Base-by-base conservation (phyloP, 2,113 vertebrate genomes). In the Theropithecus gelada region DNA sequence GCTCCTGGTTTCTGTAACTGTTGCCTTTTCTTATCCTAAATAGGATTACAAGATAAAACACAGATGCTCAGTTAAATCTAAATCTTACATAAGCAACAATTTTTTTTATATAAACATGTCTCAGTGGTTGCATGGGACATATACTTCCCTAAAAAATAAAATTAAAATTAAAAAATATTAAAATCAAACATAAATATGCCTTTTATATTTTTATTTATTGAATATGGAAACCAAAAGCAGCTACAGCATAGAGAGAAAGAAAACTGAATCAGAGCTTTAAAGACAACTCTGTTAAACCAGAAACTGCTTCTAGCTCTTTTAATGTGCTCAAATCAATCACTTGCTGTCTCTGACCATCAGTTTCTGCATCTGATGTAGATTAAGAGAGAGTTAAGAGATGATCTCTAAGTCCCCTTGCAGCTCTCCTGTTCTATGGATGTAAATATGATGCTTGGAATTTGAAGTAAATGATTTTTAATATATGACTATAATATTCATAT, bases 331-430 rank as follows among this genome's bases (percentile, higher is more conserved):
- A 6, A 22, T 18, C 11, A 91, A 64, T 55, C 3, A 66, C 18
- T 50, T 23, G 43, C 38, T 32, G 2, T 50, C 17, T 55, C 48
- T 76, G 14, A 8, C 12, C 18, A 32, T 59, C 38, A 30, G 23
- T 61, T 84, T 84, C 66, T 85, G 12, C 32, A 59, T 32, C 2
- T 30, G 17, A 40, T 20, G 3, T 22, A 18, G 14, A 27, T 22
- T 50, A 78, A 40, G 59, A 55, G 32, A 45, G 22, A 6, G 3
- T 57, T 50, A 52, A 45, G 10, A 27, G 30, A 64, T 8, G 30
- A 61, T 7, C 3, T 64, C 18, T 20, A 32, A 9, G 4, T 14
- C 22, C 10, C 11, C 68, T n/a, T n/a, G 16, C 0, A 57, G 1
- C 1, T 45, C 3, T 72, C n/a, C 12, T 10, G 10, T 23, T 38